These are phyloP conservation scores for Siniperca obscura DNA, from an alignment of 2,797 vertebrate genomes.

Conservation along the genomic window DNA sequence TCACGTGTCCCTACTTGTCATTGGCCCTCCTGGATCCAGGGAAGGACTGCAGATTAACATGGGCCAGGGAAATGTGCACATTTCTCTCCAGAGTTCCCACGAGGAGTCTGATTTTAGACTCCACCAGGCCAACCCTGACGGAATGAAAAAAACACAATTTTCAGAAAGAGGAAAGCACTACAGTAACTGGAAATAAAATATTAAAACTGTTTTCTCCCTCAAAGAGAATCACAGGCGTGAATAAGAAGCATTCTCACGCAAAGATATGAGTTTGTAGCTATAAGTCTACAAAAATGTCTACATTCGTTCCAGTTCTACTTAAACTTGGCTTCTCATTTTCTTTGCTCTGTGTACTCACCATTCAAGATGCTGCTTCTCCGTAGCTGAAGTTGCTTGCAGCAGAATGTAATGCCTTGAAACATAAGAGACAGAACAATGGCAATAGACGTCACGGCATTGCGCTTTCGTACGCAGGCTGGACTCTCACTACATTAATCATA, in stretches of 20 bases:
- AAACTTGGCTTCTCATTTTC: constrained; percentile 15
- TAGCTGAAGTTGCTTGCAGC: constrained; percentile 90
- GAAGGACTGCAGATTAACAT: constrained; percentile 90
- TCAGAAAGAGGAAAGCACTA: constrained; percentile 21
- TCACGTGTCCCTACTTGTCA: constrained; percentile 86
- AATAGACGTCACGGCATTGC: constrained; percentile 9
- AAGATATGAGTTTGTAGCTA: constrained; percentile 16
- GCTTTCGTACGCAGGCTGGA: constrained; percentile 2
- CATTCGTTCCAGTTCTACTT: constrained; percentile 46
- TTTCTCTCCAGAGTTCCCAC: constrained; percentile 92
- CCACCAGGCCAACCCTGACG: constrained; percentile 90
- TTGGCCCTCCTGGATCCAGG: constrained; percentile 86
- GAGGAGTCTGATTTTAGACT: constrained; percentile 92
- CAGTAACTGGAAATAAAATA: constrained; percentile 45
- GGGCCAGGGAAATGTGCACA: constrained; percentile 89
- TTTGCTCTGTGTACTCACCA: constrained; percentile 86
- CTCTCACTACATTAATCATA: constrained; percentile 18
- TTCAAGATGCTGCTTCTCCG: constrained; percentile 90
- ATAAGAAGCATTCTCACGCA: constrained; percentile 30
- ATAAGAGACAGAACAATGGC: constrained; percentile 87
- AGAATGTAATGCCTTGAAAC: constrained; percentile 95
- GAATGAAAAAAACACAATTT: constrained; percentile 18
- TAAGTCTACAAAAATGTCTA: constrained; percentile 27
- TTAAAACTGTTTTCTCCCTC: constrained; percentile 30
- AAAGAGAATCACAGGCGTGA: constrained; percentile 36